A percentile compares a stretch with the other conserved stretches of the same genome.
Conservation (phyloP, 2,797 vertebrate genomes). For the Chromis chromis region DNA sequence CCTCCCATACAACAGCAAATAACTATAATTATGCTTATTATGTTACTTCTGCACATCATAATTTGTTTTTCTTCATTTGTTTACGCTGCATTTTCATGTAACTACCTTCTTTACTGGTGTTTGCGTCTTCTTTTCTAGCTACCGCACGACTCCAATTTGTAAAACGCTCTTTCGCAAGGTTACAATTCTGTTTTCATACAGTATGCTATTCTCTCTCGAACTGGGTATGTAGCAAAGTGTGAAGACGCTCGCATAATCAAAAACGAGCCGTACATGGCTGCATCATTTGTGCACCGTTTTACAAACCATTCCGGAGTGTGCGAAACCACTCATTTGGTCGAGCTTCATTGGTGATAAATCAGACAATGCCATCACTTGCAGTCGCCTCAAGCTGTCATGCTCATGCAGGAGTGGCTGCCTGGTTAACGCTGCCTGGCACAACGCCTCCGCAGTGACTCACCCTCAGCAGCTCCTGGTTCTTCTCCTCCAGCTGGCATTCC, state of each 20-base stretch:
- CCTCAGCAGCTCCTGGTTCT: conserved; percentile 98
- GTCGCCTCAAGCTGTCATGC: conserved; percentile 55
- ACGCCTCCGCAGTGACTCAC: conserved; percentile 82
- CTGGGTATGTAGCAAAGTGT: background rate
- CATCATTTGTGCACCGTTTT: conserved; percentile 32
- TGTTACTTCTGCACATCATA: too few relatives aligned
- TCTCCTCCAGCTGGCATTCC: conserved; percentile 98
- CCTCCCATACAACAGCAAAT: too few relatives aligned
- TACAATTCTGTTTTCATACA: background rate
- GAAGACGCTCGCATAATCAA: conserved; percentile 6
- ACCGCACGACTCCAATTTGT: background rate
- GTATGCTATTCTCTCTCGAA: background rate
- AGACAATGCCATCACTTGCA: conserved; percentile 38
- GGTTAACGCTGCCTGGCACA: conserved; percentile 51
- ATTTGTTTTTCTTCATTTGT: too few relatives aligned
- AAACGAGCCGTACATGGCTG: conserved; percentile 9
- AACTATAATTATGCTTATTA: too few relatives aligned
- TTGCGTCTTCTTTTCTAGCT: too few relatives aligned
- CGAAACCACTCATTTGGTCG: conserved; percentile 31
- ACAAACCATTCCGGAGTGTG: conserved; percentile 26
- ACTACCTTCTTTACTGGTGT: too few relatives aligned
- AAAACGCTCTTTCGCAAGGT: too few relatives aligned
- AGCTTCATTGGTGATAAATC: conserved; percentile 44
- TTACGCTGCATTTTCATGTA: too few relatives aligned
- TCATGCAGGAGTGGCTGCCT: conserved; percentile 52